Evolutionary conservation across 2,113 vertebrate species (phyloP), one percentile per base, ranked within the genome.

Genomic region (Scomber colias): DNA sequence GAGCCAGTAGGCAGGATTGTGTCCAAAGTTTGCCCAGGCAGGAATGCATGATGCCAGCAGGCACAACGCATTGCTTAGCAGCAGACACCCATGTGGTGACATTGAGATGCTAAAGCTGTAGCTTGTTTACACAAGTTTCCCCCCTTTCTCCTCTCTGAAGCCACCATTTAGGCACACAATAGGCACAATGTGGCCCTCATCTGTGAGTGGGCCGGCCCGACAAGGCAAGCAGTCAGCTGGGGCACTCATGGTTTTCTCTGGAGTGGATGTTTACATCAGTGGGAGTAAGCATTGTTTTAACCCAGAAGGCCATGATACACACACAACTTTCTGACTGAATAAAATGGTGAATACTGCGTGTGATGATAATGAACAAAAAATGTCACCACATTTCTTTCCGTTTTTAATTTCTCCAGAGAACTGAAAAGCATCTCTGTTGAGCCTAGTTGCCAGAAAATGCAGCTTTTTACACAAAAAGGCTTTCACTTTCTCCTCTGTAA

Each of bases 51-150:
- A 83, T 85, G 79, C 81, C 65, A 81, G 40, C 82, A 74, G 78
- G 74, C 86, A 83, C 82, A 91, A 84, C 64, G n/a, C 82, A 60
- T 62, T 78, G 77, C 68, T 89, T 67, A 54, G 79, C 88, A 83
- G 77, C 79, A 90, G 84, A 95, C 94, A 80, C 90, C 93, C 93
- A 93, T 94, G 90, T 86, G 75, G 92, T 87, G 91, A 88, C 88
- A 93, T 93, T 95, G 90, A 95, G 84, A 95, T 93, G 92, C 90
- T 89, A 93, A 92, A 93, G 89, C 90, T 78, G 59, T 19, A 75
- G 89, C 92, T 91, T 95, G 94, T 95, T 95, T 94, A 95, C 93
- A 93, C 92, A 95, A 93, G 92, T 89, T 86, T 90, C 86, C 82
- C 88, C 84, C 84, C 82, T 92, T 88, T 91, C 85, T 91, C 79